A percentile compares a stretch with the other conserved stretches of the same genome.
Evolutionary conservation across 1,140 invertebrate genomes (phyloP).

Genomic region (Oryctes rhinoceros): DNA sequence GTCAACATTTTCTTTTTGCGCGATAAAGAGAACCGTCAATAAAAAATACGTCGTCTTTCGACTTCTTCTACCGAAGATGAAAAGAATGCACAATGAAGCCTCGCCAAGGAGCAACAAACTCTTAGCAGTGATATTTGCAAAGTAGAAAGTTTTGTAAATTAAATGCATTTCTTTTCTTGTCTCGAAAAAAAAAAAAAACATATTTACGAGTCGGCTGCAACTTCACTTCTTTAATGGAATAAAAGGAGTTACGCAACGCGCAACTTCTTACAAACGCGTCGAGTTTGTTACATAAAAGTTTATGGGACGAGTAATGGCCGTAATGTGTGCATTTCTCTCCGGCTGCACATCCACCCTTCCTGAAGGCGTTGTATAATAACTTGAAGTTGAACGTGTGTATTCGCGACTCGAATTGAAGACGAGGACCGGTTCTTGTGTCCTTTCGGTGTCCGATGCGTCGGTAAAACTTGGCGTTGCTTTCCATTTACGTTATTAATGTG

Average conservation of each 20-base stretch:
- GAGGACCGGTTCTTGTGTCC: neutral
- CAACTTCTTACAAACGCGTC: slow-evolving; percentile 9
- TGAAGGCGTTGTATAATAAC: slow-evolving; percentile 23
- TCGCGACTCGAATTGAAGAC: neutral
- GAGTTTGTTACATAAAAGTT: slow-evolving; percentile 26
- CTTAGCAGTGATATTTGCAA: neutral
- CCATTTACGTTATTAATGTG: neutral
- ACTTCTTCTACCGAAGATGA: neutral
- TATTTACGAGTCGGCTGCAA: slow-evolving; percentile 14
- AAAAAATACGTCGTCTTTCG: neutral
- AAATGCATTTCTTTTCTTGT: slow-evolving; percentile 33
- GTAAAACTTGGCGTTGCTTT: neutral
- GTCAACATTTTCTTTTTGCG: too few species aligned
- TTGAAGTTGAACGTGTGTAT: slow-evolving; percentile 15
- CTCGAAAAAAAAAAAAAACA: slow-evolving; percentile 23
- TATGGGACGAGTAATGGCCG: slow-evolving; percentile 17
- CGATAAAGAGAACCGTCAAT: too few species aligned
- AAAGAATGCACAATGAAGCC: slow-evolving; percentile 6
- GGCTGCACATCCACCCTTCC: neutral
- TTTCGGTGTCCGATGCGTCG: neutral
- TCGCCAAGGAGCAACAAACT: slow-evolving; percentile 17
- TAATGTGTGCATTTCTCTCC: neutral
- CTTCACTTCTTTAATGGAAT: slow-evolving; percentile 19
- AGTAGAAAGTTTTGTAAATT: slow-evolving; percentile 31
- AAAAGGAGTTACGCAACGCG: slow-evolving; percentile 23